Evolutionary conservation across 1,140 invertebrate genomes (phyloP), one percentile per base, ranked within the genome.

Genomic region (Ceratitis capitata): DNA sequence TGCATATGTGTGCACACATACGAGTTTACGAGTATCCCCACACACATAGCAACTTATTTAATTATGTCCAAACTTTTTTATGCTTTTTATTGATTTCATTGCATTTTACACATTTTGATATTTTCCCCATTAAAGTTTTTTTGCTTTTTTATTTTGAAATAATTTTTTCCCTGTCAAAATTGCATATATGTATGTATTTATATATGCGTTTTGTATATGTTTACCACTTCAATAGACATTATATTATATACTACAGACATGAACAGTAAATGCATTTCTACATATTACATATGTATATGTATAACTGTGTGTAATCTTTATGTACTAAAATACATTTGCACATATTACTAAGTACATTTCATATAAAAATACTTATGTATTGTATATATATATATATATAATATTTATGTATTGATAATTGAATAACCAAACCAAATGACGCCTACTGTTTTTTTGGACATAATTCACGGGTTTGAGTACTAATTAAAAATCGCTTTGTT

Each of bases 401-500:
- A 29, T 29, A 61, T 61, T 0, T 61, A 19, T 64, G 6, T 53
- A 53, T 53, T 26, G 4, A 35, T 69, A 69, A 69, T 69, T 69
- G 61, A 69, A 35, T 35, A 78, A n/a, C 69, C 39, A 35, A 78
- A 78, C 45, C 69, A 47, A n/a, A 42, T 26, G 32, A 19, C 23
- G 51, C 3, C 6, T 23, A 56, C 51, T 10, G 49, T 51, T n/a
- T 56, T 1, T 3, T 19, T 69, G 61, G 42, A n/a, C 6, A 23
- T 23, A 39, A 9, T 47, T 45, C 16, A n/a, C n/a, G 42, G 69
- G 69, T 78, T 78, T 78, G 69, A 23, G 69, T 78, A 78, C 69
- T 78, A 78, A 78, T 78, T 78, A 78, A 78, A 78, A 78, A 78
- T 78, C 69, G 69, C 69, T 78, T 78, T 45, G 39, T 45, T 78